Evolutionary conservation across 2,888 invertebrate species (phyloP).

Genomic region (Morinoia aosen): DNA sequence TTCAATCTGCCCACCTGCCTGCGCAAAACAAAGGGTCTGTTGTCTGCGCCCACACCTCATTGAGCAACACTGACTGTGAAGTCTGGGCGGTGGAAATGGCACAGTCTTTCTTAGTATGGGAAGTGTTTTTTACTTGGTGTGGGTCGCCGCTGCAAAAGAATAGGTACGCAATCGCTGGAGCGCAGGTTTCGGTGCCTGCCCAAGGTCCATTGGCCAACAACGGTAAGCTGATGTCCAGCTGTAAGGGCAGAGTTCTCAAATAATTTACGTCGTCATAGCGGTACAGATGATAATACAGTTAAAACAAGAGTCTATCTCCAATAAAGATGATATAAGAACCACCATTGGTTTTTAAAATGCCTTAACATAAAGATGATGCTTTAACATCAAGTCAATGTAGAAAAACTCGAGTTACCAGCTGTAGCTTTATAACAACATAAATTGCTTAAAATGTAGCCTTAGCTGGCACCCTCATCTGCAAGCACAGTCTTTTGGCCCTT

Average conservation of each 20-base stretch:
- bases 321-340: too few relatives aligned
- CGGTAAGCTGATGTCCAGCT: not conserved
- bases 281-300: too few relatives aligned
- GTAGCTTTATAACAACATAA: too few relatives aligned
- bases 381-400: too few relatives aligned
- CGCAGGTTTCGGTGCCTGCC: not conserved
- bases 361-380: too few relatives aligned
- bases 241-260: too few relatives aligned
- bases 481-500: not conserved
- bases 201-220: not conserved
- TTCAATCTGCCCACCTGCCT: not conserved
- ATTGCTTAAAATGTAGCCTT: too few relatives aligned
- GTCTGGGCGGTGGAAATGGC: not conserved
- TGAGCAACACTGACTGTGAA: not conserved
- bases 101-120: not conserved
- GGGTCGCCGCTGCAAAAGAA: not conserved
- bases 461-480: not conserved
- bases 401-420: too few relatives aligned
- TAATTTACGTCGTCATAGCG: too few relatives aligned
- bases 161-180: not conserved
- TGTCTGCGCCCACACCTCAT: constrained; percentile 12
- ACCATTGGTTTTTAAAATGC: too few relatives aligned
- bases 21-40: not conserved
- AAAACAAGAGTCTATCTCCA: too few relatives aligned
- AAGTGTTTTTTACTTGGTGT: not conserved